Percentiles rank a stretch among this genome's conserved stretches.
Conservation (phyloP, 2,797 vertebrate genomes). For the Gymnodraco acuticeps region DNA sequence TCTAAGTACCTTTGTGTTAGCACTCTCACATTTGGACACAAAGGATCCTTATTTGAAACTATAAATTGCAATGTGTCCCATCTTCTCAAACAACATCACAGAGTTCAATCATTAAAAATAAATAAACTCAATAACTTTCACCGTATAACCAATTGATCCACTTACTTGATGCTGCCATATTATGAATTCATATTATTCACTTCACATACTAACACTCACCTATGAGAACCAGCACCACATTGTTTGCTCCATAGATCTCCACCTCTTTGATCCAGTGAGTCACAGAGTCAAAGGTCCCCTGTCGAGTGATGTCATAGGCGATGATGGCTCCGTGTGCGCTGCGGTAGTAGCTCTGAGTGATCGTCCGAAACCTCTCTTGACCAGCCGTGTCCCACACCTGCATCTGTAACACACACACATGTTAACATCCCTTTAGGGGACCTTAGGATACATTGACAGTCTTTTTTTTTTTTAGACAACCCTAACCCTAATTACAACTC, state of each 20-base stretch:
- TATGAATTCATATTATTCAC: no score
- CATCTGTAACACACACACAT: constrained; percentile 82
- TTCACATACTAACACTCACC: constrained; percentile 79
- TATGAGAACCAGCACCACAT: constrained; percentile 91
- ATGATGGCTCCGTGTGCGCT: constrained; percentile 94
- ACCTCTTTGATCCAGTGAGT: constrained; percentile 93
- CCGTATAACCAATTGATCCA: not conserved
- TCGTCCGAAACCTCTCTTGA: constrained; percentile 94
- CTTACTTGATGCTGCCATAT: accelerated
- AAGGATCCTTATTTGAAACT: no score
- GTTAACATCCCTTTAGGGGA: not conserved
- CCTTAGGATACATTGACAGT: no score
- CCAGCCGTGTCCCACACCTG: constrained; percentile 97
- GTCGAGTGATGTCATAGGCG: constrained; percentile 93
- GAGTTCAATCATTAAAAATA: no score
- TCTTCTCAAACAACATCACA: no score
- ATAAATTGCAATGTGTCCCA: no score
- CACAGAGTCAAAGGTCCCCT: constrained; percentile 91
- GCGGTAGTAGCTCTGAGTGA: constrained; percentile 96
- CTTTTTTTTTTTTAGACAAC: no score
- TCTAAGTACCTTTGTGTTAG: no score
- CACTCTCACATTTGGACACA: no score
- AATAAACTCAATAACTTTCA: not conserved
- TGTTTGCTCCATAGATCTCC: constrained; percentile 91
- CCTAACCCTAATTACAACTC: no score